Base-by-base conservation (phyloP, 2,888 invertebrate species). In the Trimorus sp. region DNA sequence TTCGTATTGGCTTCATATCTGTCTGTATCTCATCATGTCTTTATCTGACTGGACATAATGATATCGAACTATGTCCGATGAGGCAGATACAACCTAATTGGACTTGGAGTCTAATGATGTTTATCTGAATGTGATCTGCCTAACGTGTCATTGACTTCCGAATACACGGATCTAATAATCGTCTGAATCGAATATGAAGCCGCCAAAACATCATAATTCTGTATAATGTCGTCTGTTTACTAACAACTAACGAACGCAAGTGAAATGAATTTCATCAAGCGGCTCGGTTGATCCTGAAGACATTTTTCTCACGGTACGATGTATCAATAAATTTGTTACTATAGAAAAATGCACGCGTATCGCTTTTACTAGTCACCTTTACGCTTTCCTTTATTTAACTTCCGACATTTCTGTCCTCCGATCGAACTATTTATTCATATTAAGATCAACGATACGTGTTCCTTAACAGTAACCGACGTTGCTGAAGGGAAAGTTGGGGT, bases 381-480 rank as follows among this genome's bases (percentile, higher is more conserved):
- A 42, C 69, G 68, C 76, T 77, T 77, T 69, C 76, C 56, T 66
- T 69, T 56, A 69, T 66, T 58, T 48, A 36, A 12, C n/a, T 26
- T 54, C 38, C 51, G 49, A 62, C 15, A 63, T 63, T 62, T 69
- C 69, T 77, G 69, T 77, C 42, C 69, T 49, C 26, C 60, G 37
- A 78, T 78, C 71, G 63, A 78, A 71, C 71, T 65, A 63, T 71
- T 78, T 71, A 78, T 68, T 79, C 66, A 73, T 73, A 79, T 73
- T 66, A 79, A 66, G 73, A 73, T 66, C 54, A 73, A 36, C 60
- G 73, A 73, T 73, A 68, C 56, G 51, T 74, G 36, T 65, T 66
- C 60, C 60, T 66, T 68, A 69, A 74, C 56, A 74, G 71, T 79
- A 74, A 74, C 62, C 48, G 49, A 79, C 79, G 51, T 79, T 26